These are phyloP conservation scores for Epistrophella euchroma DNA, from an alignment of 2,888 invertebrate species.

Conservation along the genomic window DNA sequence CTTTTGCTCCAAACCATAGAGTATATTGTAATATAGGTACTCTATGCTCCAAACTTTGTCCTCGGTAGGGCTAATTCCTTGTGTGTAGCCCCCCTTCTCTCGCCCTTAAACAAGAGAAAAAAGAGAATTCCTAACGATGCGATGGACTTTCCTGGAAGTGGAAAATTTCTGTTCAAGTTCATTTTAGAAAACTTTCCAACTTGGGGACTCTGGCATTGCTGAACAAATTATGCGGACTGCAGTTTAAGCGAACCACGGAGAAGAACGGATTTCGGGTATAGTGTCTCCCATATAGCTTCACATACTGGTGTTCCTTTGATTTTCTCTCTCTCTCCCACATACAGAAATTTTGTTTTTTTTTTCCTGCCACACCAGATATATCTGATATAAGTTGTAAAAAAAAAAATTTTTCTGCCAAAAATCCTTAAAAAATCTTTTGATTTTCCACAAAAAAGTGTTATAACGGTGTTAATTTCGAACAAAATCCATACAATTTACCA, in stretches of 20 bases:
- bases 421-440: conserved; percentile 34
- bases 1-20: conserved; percentile 26
- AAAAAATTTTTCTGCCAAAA: conserved; percentile 24
- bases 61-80: conserved; percentile 16
- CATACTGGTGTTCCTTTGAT: conserved; percentile 62
- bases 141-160: conserved; percentile 55
- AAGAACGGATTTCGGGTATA: conserved; percentile 84
- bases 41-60: conserved; percentile 42
- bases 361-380: conserved; percentile 46
- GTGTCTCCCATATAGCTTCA: conserved; percentile 70
- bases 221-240: conserved; percentile 82
- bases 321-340: conserved; percentile 68
- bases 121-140: conserved; percentile 13
- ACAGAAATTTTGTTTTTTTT: conserved; percentile 54
- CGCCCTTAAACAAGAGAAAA: conserved; percentile 17
- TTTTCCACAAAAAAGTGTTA: conserved; percentile 47
- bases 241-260: conserved; percentile 84
- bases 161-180: conserved; percentile 11
- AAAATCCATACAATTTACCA: conserved; percentile 11
- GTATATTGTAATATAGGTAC: no score
- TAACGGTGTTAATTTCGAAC: conserved; percentile 31
- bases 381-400: neutral
- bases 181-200: conserved; percentile 79
- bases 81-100: no score
- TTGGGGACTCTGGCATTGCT: conserved; percentile 80